Evolutionary conservation across 2,797 vertebrate species (phyloP).

Genomic region (Gambusia yucatana): DNA sequence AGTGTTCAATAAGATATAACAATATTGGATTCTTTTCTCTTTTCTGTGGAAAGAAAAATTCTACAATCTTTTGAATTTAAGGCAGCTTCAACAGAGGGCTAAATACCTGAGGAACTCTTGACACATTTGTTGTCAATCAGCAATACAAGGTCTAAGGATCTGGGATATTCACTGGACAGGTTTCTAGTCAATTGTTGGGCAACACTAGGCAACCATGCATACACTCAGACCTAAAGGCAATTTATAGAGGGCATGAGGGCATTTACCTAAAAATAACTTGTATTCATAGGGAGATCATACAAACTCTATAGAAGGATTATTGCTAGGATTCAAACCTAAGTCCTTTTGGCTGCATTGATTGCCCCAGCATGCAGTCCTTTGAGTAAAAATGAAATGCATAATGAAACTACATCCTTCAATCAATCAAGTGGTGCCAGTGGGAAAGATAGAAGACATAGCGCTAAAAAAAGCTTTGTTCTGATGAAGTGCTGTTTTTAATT

Average conservation of each 20-base stretch:
- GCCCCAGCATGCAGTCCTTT: background rate
- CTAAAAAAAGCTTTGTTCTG: background rate
- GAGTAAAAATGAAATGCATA: background rate
- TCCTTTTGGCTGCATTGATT: background rate
- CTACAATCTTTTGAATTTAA: background rate
- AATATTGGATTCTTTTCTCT: background rate
- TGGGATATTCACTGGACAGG: background rate
- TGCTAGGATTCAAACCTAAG: background rate
- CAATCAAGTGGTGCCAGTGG: background rate
- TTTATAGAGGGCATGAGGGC: background rate
- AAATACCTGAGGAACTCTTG: background rate
- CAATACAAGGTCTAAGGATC: background rate
- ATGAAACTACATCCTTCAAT: background rate
- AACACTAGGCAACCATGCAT: background rate
- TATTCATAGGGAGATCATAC: background rate
- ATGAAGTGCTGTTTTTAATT: background rate
- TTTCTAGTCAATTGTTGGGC: background rate
- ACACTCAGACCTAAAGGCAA: background rate
- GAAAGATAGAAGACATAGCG: background rate
- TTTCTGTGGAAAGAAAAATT: background rate
- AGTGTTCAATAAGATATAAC: background rate
- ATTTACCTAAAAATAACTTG: background rate
- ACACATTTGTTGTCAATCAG: background rate
- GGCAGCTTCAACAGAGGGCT: background rate
- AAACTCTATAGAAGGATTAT: background rate